Evolutionary conservation across 2,797 vertebrate species (phyloP), one percentile per base, ranked within the genome.

Genomic region (Sebastolobus altivelis): DNA sequence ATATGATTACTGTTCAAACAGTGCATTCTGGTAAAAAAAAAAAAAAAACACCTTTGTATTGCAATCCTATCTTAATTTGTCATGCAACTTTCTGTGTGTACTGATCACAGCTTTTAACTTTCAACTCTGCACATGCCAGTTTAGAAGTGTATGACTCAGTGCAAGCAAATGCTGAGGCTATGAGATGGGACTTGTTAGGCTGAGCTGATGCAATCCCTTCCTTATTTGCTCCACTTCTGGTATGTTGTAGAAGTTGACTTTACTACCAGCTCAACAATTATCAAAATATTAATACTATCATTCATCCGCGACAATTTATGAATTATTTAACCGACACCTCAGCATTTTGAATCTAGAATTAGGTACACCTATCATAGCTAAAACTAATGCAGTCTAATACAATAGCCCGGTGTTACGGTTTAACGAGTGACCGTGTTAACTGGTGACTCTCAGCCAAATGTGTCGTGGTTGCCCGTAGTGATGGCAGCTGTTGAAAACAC

Each of bases 171-270:
- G 63, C 56, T 77, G 10, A 0, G 35, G 35, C 67, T 37, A 49
- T 56, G 67, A 54, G 27, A 52, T 52, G 29, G 43, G 35, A 43
- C 37, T n/a, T 54, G 27, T 10, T 31, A 1, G 12, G 43, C 35
- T 82, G 46, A 73, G 76, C 66, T 84, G 77, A 88, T 58, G 62
- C 75, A 89, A 82, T 71, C 13, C 14, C 43, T 49, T 18, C 18
- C 46, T 46, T 35, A 63, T 59, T 69, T 68, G 46, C 40, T 75
- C 43, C 14, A n/a, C 65, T 27, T 35, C 5, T 65, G 54, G 13
- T 22, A 11, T 37, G 58, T 60, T 38, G 27, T 25, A 13, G 29
- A n/a, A 56, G 8, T 11, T 63, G 13, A 12, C 16, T 8, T 18
- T 20, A 65, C 8, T 20, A 16, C 27, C 4, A 22, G 14, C 18